Base-by-base conservation (phyloP, 2,888 invertebrate genomes). In the Tinea semifulvella region DNA sequence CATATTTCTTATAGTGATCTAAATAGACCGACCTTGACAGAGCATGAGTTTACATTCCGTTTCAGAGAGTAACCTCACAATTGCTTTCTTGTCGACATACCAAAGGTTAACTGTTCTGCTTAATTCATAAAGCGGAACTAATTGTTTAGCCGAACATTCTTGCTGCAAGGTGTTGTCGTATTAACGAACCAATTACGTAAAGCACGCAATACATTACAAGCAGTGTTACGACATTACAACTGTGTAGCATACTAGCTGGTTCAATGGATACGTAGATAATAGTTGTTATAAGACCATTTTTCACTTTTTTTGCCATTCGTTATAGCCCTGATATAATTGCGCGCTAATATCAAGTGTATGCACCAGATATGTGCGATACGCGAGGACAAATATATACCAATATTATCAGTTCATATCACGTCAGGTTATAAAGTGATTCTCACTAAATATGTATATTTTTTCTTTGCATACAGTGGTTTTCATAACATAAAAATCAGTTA, bases 81-180 rank as follows among this genome's bases (percentile, higher is more conserved):
- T 7, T 11, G 31, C 22, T 40, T 40, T 40, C 22, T 40, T 40
- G 40, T 35, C 18, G 38, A 38, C 17, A 38, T 38, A 31, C n/a
- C n/a, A 22, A 35, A 35, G 35, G 11, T 35, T 14, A 35, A 40
- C 4, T 60, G 72, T 68, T 69, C 75, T 71, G 68, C 63, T 68
- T 73, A 65, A 62, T 63, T 65, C 61, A 57, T 56, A 65, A 68
- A 56, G 67, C 72, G 69, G 67, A 74, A 76, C 74, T 64, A 67
- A 73, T 69, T 66, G 63, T 61, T 48, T 38, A 54, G 54, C 52
- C 55, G 56, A 52, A 64, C n/a, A 58, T 61, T 58, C 65, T 67
- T 59, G 57, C 6, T 36, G 14, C 22, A 40, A 40, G 20, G 20
- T 40, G 20, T 40, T 38, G 18, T 38, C 40, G 22, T 40, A 22